Evolutionary conservation across 2,113 vertebrate genomes (phyloP).

Genomic region (Oreochromis tanganicae): DNA sequence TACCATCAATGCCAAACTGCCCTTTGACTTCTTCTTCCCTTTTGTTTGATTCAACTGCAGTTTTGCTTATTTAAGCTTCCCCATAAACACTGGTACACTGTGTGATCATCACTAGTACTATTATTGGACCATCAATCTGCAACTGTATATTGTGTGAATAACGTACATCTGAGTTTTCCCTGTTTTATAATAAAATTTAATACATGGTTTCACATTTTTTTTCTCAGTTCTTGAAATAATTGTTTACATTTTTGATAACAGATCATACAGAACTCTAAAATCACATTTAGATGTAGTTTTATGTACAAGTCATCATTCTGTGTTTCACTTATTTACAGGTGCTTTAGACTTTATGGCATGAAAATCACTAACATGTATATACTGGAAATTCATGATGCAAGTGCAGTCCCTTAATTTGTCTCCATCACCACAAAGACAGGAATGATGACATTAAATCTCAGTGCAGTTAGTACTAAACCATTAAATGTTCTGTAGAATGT

Average conservation of each 20-base stretch:
- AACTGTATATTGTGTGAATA: neutral
- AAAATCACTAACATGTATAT: neutral
- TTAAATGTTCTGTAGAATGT: neutral
- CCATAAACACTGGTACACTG: neutral
- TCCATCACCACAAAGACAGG: neutral
- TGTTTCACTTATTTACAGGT: neutral
- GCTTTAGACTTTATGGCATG: neutral
- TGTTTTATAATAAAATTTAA: neutral
- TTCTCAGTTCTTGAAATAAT: neutral
- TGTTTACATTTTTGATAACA: neutral
- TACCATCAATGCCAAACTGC: slow-evolving; percentile 81
- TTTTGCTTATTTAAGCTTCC: neutral
- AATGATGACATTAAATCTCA: neutral
- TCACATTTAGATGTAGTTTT: neutral
- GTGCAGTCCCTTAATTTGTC: neutral
- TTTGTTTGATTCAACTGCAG: slow-evolving; percentile 71
- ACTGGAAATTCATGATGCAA: neutral
- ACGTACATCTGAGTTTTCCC: neutral
- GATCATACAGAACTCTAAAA: neutral
- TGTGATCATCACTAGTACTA: neutral
- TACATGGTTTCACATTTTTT: neutral
- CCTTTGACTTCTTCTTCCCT: slow-evolving; percentile 90
- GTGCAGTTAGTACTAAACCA: neutral
- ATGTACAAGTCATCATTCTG: neutral
- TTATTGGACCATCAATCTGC: fast-evolving